Evolutionary conservation across 2,113 vertebrate genomes (phyloP), one percentile per base, ranked within the genome.

Genomic region (Gadus macrocephalus): DNA sequence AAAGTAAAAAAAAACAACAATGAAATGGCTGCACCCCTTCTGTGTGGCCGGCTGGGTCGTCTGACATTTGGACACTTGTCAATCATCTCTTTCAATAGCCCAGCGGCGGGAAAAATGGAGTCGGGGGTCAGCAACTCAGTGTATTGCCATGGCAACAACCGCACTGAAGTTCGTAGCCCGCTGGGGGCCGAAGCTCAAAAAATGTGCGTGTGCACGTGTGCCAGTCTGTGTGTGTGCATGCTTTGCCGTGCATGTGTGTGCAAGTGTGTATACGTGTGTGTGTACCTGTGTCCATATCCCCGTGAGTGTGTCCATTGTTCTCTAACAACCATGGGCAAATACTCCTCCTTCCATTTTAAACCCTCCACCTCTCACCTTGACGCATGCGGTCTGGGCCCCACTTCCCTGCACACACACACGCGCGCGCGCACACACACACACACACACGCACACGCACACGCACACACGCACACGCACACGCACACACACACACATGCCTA

Each of bases 51-150:
- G 81, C 85, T 89, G 84, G 87, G 87, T 87, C 79, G 86, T 86
- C 82, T 91, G 90, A 89, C 88, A 91, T 91, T 90, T 90, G 88
- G 89, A 90, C 89, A 91, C 86, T 89, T 90, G 90, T 92, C 90
- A 91, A 90, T 91, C 90, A 92, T 85, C 86, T 86, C 89, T 88
- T 89, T 91, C 89, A 91, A 91, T 87, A 87, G 87, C 78, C 72
- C 86, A 90, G 81, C 82, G 76, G 84, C 79, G 86, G 87, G 86
- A 86, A 87, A 87, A 86, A 87, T 83, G 81, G 86, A 86, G 84
- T 89, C 73, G 84, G 89, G 87, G 89, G 89, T 90, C 89, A 90
- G 82, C 83, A 78, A 86, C 88, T 87, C 87, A 83, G 85, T 78
- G 78, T 85, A 90, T 91, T 71, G 64, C 87, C 91, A 90, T 90